phyloP scores from a whole-genome alignment of 2,113 vertebrate genomes.

The Oryzias melastigma region DNA sequence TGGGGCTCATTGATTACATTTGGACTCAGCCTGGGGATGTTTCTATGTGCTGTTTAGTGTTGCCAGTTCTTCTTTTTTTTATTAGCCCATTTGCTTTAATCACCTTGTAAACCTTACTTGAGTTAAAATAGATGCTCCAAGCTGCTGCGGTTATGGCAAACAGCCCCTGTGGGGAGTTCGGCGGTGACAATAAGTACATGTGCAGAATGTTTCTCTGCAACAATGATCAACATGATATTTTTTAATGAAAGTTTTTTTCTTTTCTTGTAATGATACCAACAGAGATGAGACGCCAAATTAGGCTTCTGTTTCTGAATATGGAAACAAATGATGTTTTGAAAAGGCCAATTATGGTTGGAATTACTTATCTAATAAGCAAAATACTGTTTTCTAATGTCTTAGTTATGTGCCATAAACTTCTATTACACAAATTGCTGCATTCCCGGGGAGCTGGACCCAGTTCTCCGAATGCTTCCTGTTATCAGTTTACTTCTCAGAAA shows the following conservation, averaged over 20 bases:
- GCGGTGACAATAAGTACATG: constrained; percentile 24
- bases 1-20: constrained; percentile 69
- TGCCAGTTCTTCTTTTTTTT: constrained; percentile 62
- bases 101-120: constrained; percentile 67
- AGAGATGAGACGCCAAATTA: not conserved
- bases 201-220: constrained; percentile 18
- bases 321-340: constrained; percentile 19
- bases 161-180: constrained; percentile 39
- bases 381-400: constrained; percentile 29
- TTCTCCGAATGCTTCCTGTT: constrained; percentile 63
- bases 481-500: constrained; percentile 58
- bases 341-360: constrained; percentile 36
- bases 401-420: constrained; percentile 30
- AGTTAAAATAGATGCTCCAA: constrained; percentile 56
- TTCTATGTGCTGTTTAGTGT: constrained; percentile 49
- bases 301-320: not conserved
- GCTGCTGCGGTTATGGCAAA: constrained; percentile 50
- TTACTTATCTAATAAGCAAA: constrained; percentile 48
- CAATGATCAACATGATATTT: constrained; percentile 9
- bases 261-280: constrained; percentile 18
- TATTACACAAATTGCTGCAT: constrained; percentile 3
- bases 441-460: constrained; percentile 64
- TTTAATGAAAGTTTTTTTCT: constrained; percentile 3
- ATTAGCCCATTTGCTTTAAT: constrained; percentile 73
- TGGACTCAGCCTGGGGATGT: constrained; percentile 52